Percentiles rank a stretch among this genome's conserved stretches.
These are phyloP conservation scores for Drosophila arizonae DNA, from an alignment of 1,140 invertebrate genomes.

Conservation along the genomic window DNA sequence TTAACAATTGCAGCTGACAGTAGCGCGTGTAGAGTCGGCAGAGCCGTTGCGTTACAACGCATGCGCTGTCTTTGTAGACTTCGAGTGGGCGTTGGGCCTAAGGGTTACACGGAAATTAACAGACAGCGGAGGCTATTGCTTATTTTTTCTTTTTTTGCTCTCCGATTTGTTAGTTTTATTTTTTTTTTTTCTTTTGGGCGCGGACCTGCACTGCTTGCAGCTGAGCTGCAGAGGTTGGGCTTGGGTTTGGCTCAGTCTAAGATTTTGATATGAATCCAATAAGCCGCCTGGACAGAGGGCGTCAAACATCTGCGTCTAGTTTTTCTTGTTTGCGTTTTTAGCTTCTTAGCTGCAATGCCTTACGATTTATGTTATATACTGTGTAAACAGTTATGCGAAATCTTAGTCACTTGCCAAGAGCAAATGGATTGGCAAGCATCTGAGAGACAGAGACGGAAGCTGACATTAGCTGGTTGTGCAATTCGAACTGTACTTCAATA, in stretches of 20 bases:
- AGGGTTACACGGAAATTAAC: slow-evolving; percentile 56
- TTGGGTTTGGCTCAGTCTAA: slow-evolving; percentile 13
- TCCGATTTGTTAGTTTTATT: not conserved
- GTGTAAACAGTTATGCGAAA: not conserved
- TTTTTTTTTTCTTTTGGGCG: slow-evolving; percentile 37
- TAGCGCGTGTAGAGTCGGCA: slow-evolving; percentile 42
- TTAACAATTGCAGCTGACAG: slow-evolving; percentile 53
- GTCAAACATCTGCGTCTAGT: slow-evolving; percentile 8
- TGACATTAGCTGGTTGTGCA: slow-evolving; percentile 4
- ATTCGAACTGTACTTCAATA: slow-evolving; percentile 4
- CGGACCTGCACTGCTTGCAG: slow-evolving; percentile 27
- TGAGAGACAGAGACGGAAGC: not conserved
- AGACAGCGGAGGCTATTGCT: slow-evolving; percentile 32
- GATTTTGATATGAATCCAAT: slow-evolving; percentile 66
- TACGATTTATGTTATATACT: slow-evolving; percentile 2
- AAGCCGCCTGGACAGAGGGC: slow-evolving; percentile 17
- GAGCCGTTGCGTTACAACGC: slow-evolving; percentile 32
- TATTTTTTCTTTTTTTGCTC: not conserved
- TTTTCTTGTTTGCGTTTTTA: not conserved
- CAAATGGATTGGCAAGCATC: slow-evolving; percentile 26
- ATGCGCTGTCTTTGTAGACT: slow-evolving; percentile 45
- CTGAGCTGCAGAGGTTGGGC: not conserved
- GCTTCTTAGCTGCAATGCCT: slow-evolving; percentile 1
- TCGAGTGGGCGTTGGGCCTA: slow-evolving; percentile 18
- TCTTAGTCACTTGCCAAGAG: not conserved